Evolutionary conservation across 2,797 vertebrate genomes (phyloP).

Genomic region (Lindbergichthys nudifrons): DNA sequence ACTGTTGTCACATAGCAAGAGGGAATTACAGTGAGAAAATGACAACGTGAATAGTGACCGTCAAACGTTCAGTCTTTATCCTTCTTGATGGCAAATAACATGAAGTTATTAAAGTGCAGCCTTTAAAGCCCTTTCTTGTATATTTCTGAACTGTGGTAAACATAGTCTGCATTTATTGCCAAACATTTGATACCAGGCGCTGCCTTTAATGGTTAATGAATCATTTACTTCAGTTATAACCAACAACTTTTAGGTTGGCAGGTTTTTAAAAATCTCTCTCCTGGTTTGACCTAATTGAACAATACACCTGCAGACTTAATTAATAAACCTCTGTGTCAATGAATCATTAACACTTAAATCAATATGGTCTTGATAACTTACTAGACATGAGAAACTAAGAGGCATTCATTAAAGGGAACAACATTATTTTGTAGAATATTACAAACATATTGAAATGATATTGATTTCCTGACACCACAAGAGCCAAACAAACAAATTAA

Average conservation of each 20-base stretch:
- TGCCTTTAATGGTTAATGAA: neutral
- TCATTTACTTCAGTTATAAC: neutral
- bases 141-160: neutral
- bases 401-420: neutral
- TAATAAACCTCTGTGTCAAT: neutral
- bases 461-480: neutral
- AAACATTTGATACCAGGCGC: neutral
- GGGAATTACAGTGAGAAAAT: constrained; percentile 60
- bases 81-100: constrained; percentile 23
- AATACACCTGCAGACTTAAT: neutral
- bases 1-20: constrained; percentile 46
- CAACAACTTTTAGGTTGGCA: neutral
- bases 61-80: constrained; percentile 19
- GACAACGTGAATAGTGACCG: constrained; percentile 22
- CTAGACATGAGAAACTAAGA: neutral
- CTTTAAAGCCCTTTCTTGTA: too few relatives aligned
- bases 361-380: neutral
- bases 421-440: neutral
- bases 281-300: neutral
- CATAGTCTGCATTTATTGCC: neutral
- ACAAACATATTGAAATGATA: neutral
- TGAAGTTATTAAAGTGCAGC: constrained; percentile 15
- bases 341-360: neutral
- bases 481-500: neutral
- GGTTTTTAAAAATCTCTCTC: neutral